Base-by-base conservation (phyloP, 2,888 invertebrate genomes). In the Lycocerus yunnanus region DNA sequence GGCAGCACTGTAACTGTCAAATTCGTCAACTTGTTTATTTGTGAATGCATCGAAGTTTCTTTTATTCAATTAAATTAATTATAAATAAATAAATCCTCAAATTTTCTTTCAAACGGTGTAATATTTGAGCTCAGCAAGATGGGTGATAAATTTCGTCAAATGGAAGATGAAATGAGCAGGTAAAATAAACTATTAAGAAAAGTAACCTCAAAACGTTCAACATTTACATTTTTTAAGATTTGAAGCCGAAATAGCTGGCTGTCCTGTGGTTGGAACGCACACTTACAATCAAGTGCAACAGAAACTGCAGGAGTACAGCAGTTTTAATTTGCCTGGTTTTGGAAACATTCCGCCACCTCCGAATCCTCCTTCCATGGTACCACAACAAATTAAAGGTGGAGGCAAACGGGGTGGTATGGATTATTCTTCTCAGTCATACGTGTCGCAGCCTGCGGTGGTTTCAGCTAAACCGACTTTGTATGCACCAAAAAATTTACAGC, bases 121-220 rank as follows among this genome's bases (percentile, higher is more conserved):
- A 43, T n/a, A 43, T 2, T n/a, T n/a, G 6, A n/a, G n/a, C n/a
- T 43, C 43, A 5, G 18, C 61, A 75, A 67, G 14, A 79, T 79
- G 78, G 77, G 88, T 13, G 89, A 90, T 68, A 93, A 92, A 89
- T 90, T 92, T 81, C 90, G 92, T 81, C 92, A 94, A 86, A 96
- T 96, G 93, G 96, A 97, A 88, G 96, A 96, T 88, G 96, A 97
- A 89, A 94, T 96, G 93, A 95, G 93, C 84, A 92, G 95, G 94
- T 94, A 88, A 85, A 84, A 59, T 66, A 61, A 24, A 69, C 13
- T 68, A 58, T 18, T 65, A 68, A 13, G 58, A 27, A 63, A 74
- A 61, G 20, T 71, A 61, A 68, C 18, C 67, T 63, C n/a, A 71
- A 68, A 66, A 24, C 20, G 67, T 73, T 20, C 13, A 21, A 18